Conservation (phyloP, 92 coral and sea anemone species). For the Phenganax stokvisi region DNA sequence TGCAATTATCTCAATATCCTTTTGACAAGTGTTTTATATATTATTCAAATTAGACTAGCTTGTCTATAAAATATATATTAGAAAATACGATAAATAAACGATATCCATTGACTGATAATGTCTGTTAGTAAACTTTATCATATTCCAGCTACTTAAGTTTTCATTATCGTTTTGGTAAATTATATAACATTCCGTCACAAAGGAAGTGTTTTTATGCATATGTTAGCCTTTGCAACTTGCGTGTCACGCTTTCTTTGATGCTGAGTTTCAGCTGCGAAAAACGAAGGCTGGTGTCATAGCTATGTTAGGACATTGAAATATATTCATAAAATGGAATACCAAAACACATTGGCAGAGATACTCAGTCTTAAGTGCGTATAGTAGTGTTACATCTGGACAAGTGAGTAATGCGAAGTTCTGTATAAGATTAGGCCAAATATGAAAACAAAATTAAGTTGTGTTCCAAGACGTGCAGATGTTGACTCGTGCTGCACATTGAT, state of each 20-base stretch:
- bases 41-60: background rate
- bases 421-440: too few species aligned
- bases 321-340: background rate
- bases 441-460: too few species aligned
- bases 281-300: background rate
- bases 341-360: background rate
- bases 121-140: background rate
- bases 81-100: background rate
- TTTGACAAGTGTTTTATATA: background rate
- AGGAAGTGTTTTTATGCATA: background rate
- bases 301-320: background rate
- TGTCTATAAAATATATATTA: constrained; percentile 18
- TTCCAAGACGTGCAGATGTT: too few species aligned
- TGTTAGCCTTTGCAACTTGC: background rate
- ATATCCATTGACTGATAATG: background rate
- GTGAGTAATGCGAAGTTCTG: too few species aligned
- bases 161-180: background rate
- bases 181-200: background rate
- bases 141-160: background rate
- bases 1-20: constrained; percentile 16
- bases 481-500: too few species aligned
- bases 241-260: background rate
- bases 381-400: too few species aligned
- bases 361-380: background rate
- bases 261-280: constrained; percentile 47